Base-by-base conservation (phyloP, 2,113 vertebrate genomes). In the Lipotes vexillifer region DNA sequence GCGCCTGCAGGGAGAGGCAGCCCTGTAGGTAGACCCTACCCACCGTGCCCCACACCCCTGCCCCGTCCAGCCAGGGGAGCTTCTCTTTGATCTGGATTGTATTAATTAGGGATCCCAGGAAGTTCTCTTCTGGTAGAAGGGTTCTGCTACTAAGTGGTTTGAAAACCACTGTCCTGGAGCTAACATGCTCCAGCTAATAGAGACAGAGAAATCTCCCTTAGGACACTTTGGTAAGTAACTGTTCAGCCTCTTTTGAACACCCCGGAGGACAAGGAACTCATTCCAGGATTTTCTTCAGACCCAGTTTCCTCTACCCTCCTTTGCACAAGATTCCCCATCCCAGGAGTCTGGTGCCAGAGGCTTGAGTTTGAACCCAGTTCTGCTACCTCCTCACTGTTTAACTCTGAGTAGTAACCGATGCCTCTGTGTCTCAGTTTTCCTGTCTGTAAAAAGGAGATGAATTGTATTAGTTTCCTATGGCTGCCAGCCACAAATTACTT, bases 331-430 rank as follows among this genome's bases (percentile, higher is more conserved):
- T 41, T 88, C 46, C n/a, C 31, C 27, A 89, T 18, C 9, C 27
- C 1, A 57, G 41, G 59, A 85, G 20, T 75, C 21, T 31, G 31
- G 31, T 49, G 78, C 5, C 72, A 36, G 59, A 33, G 49, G 41
- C 69, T 69, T 21, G 36, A 75, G 49, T 69, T 88, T 0, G 1
- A 81, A 78, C 46, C 68, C 63, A 80, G 33, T 27, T 81, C n/a
- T n/a, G 36, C 31, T 18, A 14, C n/a, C 38, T 20, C 1, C n/a
- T 61, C 29, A 46, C 59, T 78, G 46, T 29, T 75, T 33, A 49
- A 46, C 4, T 6, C 46, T 12, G 8, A 38, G 18, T 1, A 25
- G 23, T 49, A 20, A 12, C 46, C 0, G 14, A 27, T 61, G 36
- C 6, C n/a, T 55, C 27, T 13, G 27, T 17, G 74, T 33, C 46